Conservation (phyloP, 2,888 invertebrate species). For the Acanthococcus lagerstroemiae region DNA sequence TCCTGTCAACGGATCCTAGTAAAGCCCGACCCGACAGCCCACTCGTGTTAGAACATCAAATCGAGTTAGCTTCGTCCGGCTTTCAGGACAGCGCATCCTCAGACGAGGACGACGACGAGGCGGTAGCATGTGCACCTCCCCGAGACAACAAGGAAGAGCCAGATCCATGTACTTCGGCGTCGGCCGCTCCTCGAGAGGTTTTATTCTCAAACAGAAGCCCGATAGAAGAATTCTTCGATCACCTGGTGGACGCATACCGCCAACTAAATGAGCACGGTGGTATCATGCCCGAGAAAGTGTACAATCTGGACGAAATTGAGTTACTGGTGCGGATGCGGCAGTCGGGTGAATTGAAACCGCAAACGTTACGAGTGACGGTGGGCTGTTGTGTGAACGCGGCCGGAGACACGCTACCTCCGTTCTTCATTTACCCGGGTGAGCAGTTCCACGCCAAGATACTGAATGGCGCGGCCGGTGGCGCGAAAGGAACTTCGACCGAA, state of each 20-base stretch:
- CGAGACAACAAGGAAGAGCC: not conserved
- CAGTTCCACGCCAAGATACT: not conserved
- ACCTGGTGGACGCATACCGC: not conserved
- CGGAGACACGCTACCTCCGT: not conserved
- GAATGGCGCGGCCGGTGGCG: not conserved
- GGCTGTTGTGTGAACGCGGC: not conserved
- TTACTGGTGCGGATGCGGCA: not conserved
- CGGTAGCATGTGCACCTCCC: not conserved
- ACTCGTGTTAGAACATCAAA: not conserved
- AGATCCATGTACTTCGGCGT: not conserved
- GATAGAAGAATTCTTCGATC: not conserved
- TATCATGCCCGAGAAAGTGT: not conserved
- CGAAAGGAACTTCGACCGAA: not conserved
- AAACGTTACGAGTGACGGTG: not conserved
- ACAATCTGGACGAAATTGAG: not conserved
- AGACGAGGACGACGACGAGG: not conserved
- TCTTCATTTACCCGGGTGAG: not conserved
- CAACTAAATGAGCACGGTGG: not conserved
- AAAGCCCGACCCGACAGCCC: not conserved
- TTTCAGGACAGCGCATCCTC: not conserved
- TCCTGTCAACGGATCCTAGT: not conserved
- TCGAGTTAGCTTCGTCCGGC: not conserved
- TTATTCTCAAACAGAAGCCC: not conserved
- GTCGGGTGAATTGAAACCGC: not conserved
- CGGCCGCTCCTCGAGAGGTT: not conserved